Percentiles rank a stretch among this genome's conserved stretches.
phyloP scores from a whole-genome alignment of 53 echinoderm and acorn worm species.

The Apostichopus leukothele region DNA sequence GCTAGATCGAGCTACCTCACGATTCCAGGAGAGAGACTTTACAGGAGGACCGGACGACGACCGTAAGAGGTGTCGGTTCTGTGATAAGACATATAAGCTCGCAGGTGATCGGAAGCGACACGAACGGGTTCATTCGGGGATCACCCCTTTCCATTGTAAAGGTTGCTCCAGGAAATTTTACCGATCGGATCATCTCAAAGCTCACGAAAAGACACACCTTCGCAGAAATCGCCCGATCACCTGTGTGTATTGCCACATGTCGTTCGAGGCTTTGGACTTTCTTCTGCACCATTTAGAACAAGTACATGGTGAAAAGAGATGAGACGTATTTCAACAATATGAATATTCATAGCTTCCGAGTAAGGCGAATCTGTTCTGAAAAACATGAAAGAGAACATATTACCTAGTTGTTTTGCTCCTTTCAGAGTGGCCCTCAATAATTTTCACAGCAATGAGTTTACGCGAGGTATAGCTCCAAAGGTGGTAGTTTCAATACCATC shows the following conservation, averaged over 20 bases:
- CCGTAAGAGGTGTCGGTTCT: constrained; percentile 17
- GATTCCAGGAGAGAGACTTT: neutral
- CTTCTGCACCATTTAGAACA: neutral
- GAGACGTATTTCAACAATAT: neutral
- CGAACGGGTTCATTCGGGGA: constrained; percentile 17
- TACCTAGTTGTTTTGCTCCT: no score
- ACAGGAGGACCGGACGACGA: neutral
- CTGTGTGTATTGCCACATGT: neutral
- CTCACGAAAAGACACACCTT: constrained; percentile 27
- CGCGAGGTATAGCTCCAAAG: no score
- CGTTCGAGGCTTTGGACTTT: neutral
- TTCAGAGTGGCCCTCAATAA: no score
- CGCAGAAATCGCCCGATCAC: constrained; percentile 5
- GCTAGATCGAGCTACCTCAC: neutral
- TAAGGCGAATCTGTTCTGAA: no score
- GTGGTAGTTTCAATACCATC: no score
- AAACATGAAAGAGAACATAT: no score
- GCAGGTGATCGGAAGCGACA: constrained; percentile 19
- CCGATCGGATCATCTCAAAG: constrained; percentile 29
- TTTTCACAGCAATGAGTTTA: no score
- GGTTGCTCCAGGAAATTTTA: constrained; percentile 20
- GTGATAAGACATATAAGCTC: constrained; percentile 21
- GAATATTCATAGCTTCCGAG: no score
- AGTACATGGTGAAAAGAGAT: neutral
- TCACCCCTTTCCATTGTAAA: constrained; percentile 8